phyloP scores from a whole-genome alignment of 2,888 invertebrate genomes.

The Cybosia mesomella region DNA sequence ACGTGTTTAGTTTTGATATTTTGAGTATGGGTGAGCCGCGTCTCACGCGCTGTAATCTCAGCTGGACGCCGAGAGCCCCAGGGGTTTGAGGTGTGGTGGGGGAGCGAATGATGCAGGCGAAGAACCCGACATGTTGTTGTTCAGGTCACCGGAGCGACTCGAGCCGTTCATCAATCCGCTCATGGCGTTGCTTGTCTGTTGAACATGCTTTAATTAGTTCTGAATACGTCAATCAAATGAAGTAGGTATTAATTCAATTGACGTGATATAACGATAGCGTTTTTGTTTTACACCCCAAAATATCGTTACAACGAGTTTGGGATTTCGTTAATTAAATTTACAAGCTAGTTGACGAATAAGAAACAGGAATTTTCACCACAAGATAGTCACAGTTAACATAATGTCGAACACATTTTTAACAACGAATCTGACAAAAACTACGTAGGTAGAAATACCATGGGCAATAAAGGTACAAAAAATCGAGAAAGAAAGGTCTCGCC shows the following conservation, averaged over 20 bases:
- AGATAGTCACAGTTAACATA: no score
- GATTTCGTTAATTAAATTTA: slow-evolving; percentile 8
- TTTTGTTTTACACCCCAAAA: slow-evolving; percentile 18
- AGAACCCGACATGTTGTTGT: slow-evolving; percentile 90
- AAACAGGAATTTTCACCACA: neutral
- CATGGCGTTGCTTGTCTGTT: slow-evolving; percentile 81
- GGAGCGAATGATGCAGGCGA: slow-evolving; percentile 78
- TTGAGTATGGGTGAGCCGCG: slow-evolving; percentile 79
- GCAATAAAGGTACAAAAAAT: no score
- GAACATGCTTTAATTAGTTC: slow-evolving; percentile 45
- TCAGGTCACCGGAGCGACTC: slow-evolving; percentile 87
- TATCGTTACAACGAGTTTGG: neutral
- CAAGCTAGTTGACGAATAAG: neutral
- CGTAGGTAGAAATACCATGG: no score
- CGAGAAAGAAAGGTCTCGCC: no score
- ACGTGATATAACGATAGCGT: neutral
- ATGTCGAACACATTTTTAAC: no score
- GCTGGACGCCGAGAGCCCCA: slow-evolving; percentile 89
- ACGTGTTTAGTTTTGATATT: slow-evolving; percentile 76
- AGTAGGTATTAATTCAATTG: neutral
- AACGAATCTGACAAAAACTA: no score
- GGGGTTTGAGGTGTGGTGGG: slow-evolving; percentile 86
- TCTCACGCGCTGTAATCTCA: slow-evolving; percentile 87
- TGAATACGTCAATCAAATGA: slow-evolving; percentile 24
- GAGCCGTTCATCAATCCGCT: slow-evolving; percentile 86